Percentiles rank a stretch among this genome's conserved stretches.
Conservation (phyloP, 1,140 invertebrate genomes). For the Aphidius gifuensis region DNA sequence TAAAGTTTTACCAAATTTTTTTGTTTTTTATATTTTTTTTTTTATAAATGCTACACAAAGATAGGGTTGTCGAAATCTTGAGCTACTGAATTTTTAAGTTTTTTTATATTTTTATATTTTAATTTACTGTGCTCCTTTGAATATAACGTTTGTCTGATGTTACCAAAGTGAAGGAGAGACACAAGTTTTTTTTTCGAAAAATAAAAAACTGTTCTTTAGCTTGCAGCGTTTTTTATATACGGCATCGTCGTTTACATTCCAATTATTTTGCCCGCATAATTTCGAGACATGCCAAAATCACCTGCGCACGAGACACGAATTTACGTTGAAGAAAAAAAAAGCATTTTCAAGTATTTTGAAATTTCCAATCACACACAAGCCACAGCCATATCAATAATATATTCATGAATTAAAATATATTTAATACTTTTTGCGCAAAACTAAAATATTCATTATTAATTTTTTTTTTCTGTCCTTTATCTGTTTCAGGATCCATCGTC, state of each 20-base stretch:
- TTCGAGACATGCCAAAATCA: not conserved
- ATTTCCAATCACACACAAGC: too few relatives aligned
- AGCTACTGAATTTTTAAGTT: too few relatives aligned
- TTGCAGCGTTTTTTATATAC: slow-evolving; percentile 21
- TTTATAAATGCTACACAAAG: not conserved
- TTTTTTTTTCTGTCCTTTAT: slow-evolving; percentile 32
- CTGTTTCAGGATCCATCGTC: slow-evolving; percentile 57
- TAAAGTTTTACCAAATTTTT: slow-evolving; percentile 16
- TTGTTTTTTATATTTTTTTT: not conserved
- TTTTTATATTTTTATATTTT: too few relatives aligned
- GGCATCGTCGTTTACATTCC: slow-evolving; percentile 44
- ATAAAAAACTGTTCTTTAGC: slow-evolving; percentile 27
- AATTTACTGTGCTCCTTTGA: slow-evolving; percentile 2
- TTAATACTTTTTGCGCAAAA: too few relatives aligned
- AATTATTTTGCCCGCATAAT: slow-evolving; percentile 49
- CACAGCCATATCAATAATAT: too few relatives aligned
- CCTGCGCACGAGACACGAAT: too few relatives aligned
- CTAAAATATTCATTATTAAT: slow-evolving; percentile 17
- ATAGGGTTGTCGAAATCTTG: not conserved
- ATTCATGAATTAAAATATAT: too few relatives aligned
- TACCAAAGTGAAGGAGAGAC: slow-evolving; percentile 8
- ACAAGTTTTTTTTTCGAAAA: not conserved
- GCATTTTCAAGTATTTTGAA: too few relatives aligned
- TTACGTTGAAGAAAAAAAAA: too few relatives aligned
- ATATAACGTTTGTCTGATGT: slow-evolving; percentile 1